Base-by-base conservation (phyloP, 2,113 vertebrate species). In the Pholis gunnellus region DNA sequence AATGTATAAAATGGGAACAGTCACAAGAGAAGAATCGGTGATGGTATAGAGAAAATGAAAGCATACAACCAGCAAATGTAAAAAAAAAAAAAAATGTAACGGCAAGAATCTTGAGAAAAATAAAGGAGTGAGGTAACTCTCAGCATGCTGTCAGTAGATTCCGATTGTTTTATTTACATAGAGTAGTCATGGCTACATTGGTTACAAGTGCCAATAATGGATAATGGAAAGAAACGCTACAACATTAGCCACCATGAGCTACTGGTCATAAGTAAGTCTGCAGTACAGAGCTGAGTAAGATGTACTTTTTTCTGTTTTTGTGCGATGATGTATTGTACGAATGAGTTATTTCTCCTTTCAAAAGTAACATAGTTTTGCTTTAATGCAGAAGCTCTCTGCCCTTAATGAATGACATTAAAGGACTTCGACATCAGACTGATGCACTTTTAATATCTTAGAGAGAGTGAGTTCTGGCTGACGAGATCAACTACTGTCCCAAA, bases 401-500 rank as follows among this genome's bases (percentile, higher is more conserved):
- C 6, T 14, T 61, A 44, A 56, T 63, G 6, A 48, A 68, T 31
- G 36, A 77, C 6, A 74, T 71, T 77, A 46, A 50, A 74, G 22
- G 22, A 69, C 6, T 36, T 59, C 25, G 66, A 38, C 36, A 72
- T 46, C 50, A 57, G 31, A 42, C 44, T 68, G 15, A 67, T 85
- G 65, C 36, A 54, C n/a, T 76, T 70, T 64, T 77, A 74, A 60
- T 52, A 71, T 64, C 48, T 74, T n/a, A 63, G 60, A 72, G 50
- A 79, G 34, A 69, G 56, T 48, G 25, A 74, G 64, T 5, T 11
- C 57, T 63, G 82, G 61, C 72, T 82, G 68, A 74, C 36, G 11
- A 69, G 60, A 81, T 84, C 66, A 75, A 17, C 50, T 65, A 17
- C 50, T 61, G 78, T 84, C 72, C 72, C 15, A 78, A 86, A 89